Conservation (phyloP, 2,888 invertebrate genomes). For the Acanthosepion pharaonis region DNA sequence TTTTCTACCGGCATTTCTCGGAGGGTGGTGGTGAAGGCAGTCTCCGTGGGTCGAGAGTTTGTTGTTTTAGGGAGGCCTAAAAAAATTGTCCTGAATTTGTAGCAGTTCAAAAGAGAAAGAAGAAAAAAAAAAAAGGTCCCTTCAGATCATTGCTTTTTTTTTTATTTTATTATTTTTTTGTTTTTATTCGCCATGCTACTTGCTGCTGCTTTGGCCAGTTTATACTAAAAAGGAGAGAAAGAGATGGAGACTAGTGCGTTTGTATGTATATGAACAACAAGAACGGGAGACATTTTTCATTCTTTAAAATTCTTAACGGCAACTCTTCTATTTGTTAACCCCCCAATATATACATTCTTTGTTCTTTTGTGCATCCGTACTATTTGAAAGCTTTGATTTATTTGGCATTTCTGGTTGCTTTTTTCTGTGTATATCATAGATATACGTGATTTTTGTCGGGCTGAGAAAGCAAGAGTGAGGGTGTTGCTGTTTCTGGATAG, state of each 20-base stretch:
- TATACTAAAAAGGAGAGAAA: background rate
- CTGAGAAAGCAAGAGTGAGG: background rate
- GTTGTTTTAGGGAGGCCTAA: background rate
- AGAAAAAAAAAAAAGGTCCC: background rate
- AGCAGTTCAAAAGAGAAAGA: background rate
- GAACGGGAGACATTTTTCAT: background rate
- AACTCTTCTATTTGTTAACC: background rate
- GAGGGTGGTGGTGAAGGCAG: background rate
- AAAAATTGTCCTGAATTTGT: background rate
- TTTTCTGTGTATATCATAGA: background rate
- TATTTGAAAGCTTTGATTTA: background rate
- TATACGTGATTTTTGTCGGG: background rate
- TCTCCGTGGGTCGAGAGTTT: background rate
- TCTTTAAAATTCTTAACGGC: background rate
- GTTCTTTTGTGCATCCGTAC: background rate
- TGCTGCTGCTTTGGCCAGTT: background rate
- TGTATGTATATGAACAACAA: too few species aligned
- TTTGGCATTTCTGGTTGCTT: background rate
- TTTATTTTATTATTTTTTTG: too few species aligned
- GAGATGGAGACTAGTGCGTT: background rate
- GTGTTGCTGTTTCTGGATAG: slow-evolving; percentile 6
- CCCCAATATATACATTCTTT: background rate
- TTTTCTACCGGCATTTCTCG: background rate
- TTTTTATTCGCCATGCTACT: background rate
- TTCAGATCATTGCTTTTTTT: background rate